Conservation (phyloP, 30 jellyfish, hydroid and myxozoan genomes). For the Clytia hemisphaerica region DNA sequence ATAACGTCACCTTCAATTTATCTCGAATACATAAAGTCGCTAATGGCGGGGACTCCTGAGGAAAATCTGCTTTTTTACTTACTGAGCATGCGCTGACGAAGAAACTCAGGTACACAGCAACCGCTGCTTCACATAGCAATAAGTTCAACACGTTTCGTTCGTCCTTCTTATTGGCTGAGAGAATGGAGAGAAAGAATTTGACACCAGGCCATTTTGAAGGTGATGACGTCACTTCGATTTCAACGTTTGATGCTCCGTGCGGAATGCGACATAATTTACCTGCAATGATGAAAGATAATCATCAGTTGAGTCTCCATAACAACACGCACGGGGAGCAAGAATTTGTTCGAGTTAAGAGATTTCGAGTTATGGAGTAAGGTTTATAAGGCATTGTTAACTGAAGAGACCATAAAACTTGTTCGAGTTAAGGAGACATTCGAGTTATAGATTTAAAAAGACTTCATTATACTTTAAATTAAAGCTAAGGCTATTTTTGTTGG, state of each 20-base stretch:
- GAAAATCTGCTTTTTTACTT: no score
- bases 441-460: neutral
- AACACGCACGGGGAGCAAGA: no score
- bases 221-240: slow-evolving; percentile 71
- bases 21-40: no score
- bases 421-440: no score
- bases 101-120: slow-evolving; percentile 76
- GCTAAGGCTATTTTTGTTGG: neutral
- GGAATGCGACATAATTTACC: slow-evolving; percentile 69
- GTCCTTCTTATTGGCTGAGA: slow-evolving; percentile 79
- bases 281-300: no score
- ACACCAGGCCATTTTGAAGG: slow-evolving; percentile 99
- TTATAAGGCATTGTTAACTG: no score
- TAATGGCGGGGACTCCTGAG: no score
- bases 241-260: slow-evolving; percentile 39
- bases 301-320: no score
- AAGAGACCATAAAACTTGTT: no score
- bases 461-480: neutral
- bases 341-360: no score
- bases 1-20: no score
- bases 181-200: slow-evolving; percentile 51
- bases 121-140: slow-evolving; percentile 86
- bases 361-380: no score
- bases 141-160: slow-evolving; percentile 53
- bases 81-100: slow-evolving; percentile 74